Evolutionary conservation across 2,113 vertebrate genomes (phyloP).

Genomic region (Hippocampus abdominalis): DNA sequence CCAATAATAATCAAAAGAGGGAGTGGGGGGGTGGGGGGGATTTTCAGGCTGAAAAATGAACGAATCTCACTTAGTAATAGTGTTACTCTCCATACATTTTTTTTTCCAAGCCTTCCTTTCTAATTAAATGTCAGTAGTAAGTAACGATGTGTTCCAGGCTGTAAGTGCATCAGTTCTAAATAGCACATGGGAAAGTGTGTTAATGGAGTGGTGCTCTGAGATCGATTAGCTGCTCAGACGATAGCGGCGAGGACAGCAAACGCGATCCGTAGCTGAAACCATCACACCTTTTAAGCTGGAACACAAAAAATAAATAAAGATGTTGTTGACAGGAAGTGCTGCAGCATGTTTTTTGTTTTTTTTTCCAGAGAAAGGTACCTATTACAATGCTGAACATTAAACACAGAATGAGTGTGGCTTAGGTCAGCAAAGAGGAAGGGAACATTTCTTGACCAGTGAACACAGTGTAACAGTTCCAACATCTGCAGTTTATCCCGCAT

Average conservation of each 20-base stretch:
- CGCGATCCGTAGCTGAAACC: background rate
- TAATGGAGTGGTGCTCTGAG: constrained; percentile 2
- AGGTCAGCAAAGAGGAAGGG: background rate
- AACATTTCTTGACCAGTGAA: background rate
- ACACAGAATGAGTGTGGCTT: background rate
- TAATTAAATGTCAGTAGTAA: constrained; percentile 33
- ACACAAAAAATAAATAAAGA: background rate
- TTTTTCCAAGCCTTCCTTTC: constrained; percentile 8
- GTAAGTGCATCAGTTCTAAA: constrained; percentile 12
- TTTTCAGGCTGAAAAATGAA: background rate
- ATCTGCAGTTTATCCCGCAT: background rate
- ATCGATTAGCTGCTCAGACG: constrained; percentile 22
- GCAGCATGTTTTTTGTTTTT: background rate
- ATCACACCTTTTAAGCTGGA: background rate
- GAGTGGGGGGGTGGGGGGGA: no score
- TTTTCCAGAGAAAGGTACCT: background rate
- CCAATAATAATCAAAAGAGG: background rate
- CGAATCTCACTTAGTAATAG: background rate
- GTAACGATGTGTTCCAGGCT: constrained; percentile 20
- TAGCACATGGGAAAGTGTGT: constrained; percentile 2
- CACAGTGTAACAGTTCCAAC: background rate
- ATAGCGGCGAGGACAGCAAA: constrained; percentile 12
- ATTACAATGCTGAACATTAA: background rate
- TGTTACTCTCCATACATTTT: background rate
- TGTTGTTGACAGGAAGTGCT: background rate